phyloP scores from a whole-genome alignment of 2,113 vertebrate genomes.

The Nansenia antarctica region DNA sequence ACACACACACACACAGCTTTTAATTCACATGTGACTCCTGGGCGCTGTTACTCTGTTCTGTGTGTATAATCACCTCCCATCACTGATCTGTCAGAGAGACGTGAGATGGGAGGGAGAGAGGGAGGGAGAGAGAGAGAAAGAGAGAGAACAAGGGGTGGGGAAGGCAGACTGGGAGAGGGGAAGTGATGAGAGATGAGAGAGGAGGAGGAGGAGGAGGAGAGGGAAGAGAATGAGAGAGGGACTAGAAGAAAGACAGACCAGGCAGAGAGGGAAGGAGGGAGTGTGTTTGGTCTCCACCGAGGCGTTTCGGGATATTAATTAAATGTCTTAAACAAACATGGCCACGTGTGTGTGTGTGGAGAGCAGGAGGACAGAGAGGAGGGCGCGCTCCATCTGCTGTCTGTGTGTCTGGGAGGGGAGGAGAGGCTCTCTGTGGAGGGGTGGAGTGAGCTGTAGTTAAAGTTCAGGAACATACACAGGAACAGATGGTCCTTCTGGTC shows the following conservation, averaged over 20 bases:
- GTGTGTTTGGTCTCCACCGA: constrained; percentile 38
- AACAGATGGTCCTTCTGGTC: constrained; percentile 51
- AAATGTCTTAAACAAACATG: constrained; percentile 59
- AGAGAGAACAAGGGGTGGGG: background rate
- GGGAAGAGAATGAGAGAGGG: background rate
- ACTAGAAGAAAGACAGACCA: background rate
- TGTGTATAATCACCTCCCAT: constrained; percentile 25
- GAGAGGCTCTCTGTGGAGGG: background rate
- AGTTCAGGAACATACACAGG: constrained; percentile 36
- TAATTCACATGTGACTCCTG: constrained; percentile 38
- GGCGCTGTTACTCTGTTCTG: constrained; percentile 32
- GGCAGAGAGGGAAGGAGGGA: constrained; percentile 10
- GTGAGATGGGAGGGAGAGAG: background rate
- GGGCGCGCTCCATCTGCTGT: constrained; percentile 24
- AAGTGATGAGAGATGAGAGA: background rate
- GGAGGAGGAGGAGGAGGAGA: background rate
- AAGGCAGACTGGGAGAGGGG: background rate
- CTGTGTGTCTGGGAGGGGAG: constrained; percentile 30
- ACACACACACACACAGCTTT: constrained; percentile 37
- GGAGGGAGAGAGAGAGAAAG: background rate
- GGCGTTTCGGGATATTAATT: constrained; percentile 54
- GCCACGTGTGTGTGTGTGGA: constrained; percentile 13
- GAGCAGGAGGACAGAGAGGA: constrained; percentile 21
- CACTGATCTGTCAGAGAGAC: constrained; percentile 24
- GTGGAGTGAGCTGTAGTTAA: constrained; percentile 29